Evolutionary conservation across 53 echinoderm and acorn worm species (phyloP).

Genomic region (Henricia sp.): DNA sequence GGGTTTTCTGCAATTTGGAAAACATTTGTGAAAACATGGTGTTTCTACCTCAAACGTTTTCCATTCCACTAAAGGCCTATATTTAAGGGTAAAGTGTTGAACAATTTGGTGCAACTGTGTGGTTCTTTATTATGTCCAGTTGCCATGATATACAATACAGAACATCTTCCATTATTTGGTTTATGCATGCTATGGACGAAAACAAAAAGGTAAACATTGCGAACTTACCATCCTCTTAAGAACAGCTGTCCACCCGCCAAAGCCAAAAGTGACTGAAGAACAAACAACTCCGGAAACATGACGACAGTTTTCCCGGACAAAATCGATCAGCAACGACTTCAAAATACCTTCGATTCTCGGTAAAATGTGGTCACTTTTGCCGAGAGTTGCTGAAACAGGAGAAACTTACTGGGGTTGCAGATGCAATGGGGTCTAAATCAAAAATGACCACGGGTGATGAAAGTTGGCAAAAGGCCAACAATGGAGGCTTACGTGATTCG

Average conservation of each 20-base stretch:
- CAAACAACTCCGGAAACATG: constrained; percentile 6
- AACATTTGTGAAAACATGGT: neutral
- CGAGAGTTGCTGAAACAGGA: neutral
- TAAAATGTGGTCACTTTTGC: neutral
- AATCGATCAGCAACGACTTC: too few species aligned
- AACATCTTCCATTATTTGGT: neutral
- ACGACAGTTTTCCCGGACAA: too few species aligned
- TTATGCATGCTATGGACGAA: neutral
- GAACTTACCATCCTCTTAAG: constrained; percentile 38
- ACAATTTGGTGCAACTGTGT: neutral
- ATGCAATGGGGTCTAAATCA: neutral
- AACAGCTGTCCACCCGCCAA: constrained; percentile 25
- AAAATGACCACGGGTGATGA: constrained; percentile 8
- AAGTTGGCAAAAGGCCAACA: constrained; percentile 16
- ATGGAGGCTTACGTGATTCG: constrained; percentile 41
- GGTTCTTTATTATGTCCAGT: neutral
- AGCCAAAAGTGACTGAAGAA: constrained; percentile 1
- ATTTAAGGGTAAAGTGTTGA: neutral
- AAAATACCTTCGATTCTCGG: neutral
- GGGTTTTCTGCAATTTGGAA: neutral
- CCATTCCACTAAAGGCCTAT: neutral
- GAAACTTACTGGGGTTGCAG: neutral
- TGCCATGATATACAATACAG: neutral
- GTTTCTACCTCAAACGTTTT: neutral
- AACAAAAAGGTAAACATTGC: neutral